Base-by-base conservation (phyloP, 1,140 invertebrate genomes). In the Aethina tumida region DNA sequence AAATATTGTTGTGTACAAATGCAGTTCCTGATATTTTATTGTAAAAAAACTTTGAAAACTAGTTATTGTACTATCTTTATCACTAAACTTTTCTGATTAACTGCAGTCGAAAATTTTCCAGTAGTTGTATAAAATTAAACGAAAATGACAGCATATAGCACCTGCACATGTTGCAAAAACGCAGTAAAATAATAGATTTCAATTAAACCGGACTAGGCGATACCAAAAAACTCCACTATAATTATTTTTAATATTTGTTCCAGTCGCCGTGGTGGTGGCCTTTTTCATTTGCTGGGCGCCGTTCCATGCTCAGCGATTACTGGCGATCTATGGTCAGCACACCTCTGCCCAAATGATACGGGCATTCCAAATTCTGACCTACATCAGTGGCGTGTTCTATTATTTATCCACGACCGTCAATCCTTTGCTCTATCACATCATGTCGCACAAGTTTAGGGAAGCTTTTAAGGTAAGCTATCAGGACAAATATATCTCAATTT, bases 251-350 rank as follows among this genome's bases (percentile, higher is more conserved):
- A 52, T 47, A 17, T 39, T 45, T 45, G 10, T 66, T 65, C 17
- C 73, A 95, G 91, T 93, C 49, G 88, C 87, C 20, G 91, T 96
- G 1, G 90, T 93, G 0, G 79, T 92, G 3, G 82, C 87, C 0
- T 96, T 96, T 60, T 93, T 94, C 65, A 70, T 93, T 7, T 95
- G 90, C 63, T 96, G 90, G 88, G 87, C 88, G 1, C 91, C 91
- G 4, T 95, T 94, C 59, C 91, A 95, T 55, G 81, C 84, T 0
- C 92, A 96, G 53, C 67, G 86, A 5, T 58, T 90, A 4, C 67
- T 84, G 14, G 80, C 79, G 0, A 75, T 84, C 27, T 53, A 57
- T 30, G 51, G 50, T 14, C 35, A 51, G 22, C 39, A 35, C 10
- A 45, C 39, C 3, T 44, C 49, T 4, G 39, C 46, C 4, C 25